A percentile compares a stretch with the other conserved stretches of the same genome.
Evolutionary conservation across 35 echinoderm and acorn worm species (phyloP).

Genomic region (Nesometra sesokonis): DNA sequence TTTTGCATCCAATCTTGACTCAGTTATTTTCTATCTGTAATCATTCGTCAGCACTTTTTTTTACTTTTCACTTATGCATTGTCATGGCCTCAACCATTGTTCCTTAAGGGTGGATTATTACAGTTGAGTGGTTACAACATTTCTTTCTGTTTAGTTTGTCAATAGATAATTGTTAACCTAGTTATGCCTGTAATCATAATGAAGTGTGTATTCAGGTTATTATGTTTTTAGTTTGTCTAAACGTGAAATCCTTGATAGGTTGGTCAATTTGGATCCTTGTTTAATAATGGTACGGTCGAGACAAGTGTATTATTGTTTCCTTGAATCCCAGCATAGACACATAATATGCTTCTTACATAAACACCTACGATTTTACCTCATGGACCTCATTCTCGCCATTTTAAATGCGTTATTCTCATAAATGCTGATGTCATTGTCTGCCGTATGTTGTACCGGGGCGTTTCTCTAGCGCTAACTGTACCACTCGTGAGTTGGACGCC

Average conservation of each 20-base stretch:
- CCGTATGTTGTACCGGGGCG: background rate
- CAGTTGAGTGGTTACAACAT: background rate
- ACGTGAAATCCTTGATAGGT: too few relatives aligned
- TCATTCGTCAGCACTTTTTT: background rate
- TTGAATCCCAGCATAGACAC: background rate
- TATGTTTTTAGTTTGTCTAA: too few relatives aligned
- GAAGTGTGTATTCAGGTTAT: too few relatives aligned
- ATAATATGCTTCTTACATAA: background rate
- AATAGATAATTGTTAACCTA: background rate
- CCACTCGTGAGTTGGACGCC: background rate
- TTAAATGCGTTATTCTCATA: background rate
- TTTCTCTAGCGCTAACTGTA: background rate
- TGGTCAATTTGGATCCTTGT: background rate
- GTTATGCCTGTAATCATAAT: background rate
- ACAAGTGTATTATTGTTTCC: background rate
- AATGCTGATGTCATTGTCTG: background rate
- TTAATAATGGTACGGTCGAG: background rate
- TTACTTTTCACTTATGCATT: background rate
- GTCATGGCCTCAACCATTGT: background rate
- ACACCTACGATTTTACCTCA: background rate
- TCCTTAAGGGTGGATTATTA: background rate
- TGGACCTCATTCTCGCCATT: background rate
- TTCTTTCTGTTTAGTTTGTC: background rate
- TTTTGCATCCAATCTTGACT: background rate
- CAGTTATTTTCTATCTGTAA: background rate